Conservation (phyloP, 2,888 invertebrate genomes). For the Netelia fuscicornis region DNA sequence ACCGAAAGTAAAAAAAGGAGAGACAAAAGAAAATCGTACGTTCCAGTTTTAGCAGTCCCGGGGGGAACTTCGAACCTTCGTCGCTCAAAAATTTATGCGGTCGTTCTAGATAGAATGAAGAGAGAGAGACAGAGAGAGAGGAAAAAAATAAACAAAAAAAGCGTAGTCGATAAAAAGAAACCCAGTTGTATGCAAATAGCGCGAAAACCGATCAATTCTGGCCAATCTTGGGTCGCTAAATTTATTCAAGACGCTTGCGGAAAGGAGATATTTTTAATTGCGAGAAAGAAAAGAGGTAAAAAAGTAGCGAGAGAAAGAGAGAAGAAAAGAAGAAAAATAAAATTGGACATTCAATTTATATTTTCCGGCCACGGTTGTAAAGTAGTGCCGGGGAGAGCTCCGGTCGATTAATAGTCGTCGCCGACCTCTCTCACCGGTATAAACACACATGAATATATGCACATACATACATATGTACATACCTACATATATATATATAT, state of each 20-base stretch:
- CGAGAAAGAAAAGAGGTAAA: not conserved
- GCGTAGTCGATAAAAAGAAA: not conserved
- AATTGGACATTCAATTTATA: constrained; percentile 19
- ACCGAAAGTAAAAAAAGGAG: not conserved
- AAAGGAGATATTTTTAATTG: not conserved
- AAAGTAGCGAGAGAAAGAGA: not conserved
- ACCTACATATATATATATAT: not conserved
- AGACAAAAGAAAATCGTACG: not conserved
- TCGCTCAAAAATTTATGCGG: not conserved
- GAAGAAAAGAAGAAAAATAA: not conserved
- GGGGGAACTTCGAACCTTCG: not conserved
- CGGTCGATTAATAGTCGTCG: constrained; percentile 18
- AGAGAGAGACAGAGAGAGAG: not conserved
- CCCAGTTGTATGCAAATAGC: not conserved
- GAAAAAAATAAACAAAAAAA: not conserved
- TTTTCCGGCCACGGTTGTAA: constrained; percentile 1
- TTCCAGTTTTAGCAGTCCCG: not conserved
- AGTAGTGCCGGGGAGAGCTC: constrained; percentile 5
- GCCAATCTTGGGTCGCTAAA: not conserved
- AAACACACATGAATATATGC: no score
- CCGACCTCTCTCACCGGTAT: no score
- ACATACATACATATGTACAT: not conserved
- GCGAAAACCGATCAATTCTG: not conserved
- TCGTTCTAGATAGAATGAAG: not conserved
- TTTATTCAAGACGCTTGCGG: not conserved